Evolutionary conservation across 30 jellyfish, hydroid and myxozoan species (phyloP), one percentile per base, ranked within the genome.

Genomic region (Chironex yamaguchii): DNA sequence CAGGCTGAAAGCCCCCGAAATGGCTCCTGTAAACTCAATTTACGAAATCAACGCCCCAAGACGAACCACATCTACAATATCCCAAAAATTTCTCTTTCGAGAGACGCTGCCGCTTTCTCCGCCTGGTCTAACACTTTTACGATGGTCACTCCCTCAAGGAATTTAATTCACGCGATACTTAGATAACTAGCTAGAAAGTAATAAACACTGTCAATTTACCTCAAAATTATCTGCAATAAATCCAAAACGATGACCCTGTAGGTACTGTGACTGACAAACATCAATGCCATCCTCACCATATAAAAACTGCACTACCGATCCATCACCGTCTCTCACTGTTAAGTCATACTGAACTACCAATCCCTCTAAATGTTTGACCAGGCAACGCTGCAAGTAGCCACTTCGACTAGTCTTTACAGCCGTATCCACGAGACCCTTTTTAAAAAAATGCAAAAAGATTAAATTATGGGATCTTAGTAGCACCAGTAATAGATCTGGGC

Each of bases 391-490:
- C 54, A 96, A 86, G 79, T 96, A 96, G 14, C 99, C 99, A 34
- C 99, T 92, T 23, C 99, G 94, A 63, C 99, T 96, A 17, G 99
- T 96, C 87, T 96, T 96, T 30, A 96, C 99, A 34, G 99, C 99
- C 20, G 99, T 96, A 76, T 96, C 99, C 4, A 96, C 97, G 29
- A 96, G 85, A 58, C 99, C 99, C 98, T 95, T n/a, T n/a, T n/a
- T n/a, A n/a, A n/a, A n/a, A n/a, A n/a, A n/a, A n/a, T n/a, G n/a
- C n/a, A n/a, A n/a, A n/a, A n/a, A n/a, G n/a, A n/a, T n/a, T n/a
- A n/a, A n/a, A n/a, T n/a, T n/a, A n/a, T n/a, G n/a, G n/a, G n/a
- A n/a, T n/a, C n/a, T n/a, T n/a, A n/a, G n/a, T n/a, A n/a, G n/a
- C n/a, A n/a, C n/a, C n/a, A n/a, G n/a, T n/a, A n/a, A n/a, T n/a